phyloP scores from a whole-genome alignment of 2,888 invertebrate genomes.

The Drosophila gaucha region DNA sequence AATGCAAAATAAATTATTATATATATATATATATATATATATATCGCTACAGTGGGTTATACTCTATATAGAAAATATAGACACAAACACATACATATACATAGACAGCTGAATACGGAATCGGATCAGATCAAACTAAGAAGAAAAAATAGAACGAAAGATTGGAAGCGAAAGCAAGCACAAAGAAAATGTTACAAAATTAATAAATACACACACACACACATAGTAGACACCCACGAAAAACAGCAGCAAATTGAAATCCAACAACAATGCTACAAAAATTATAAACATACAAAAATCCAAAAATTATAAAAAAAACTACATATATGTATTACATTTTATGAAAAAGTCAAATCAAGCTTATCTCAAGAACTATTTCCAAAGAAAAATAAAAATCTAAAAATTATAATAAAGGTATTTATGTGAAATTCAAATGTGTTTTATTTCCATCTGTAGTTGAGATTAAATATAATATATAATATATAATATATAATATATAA shows the following conservation, averaged over 20 bases:
- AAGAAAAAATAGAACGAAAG: neutral
- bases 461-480: neutral
- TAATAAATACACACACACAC: conserved; percentile 8
- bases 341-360: conserved; percentile 79
- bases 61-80: conserved; percentile 16
- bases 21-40: too few species aligned
- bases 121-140: conserved; percentile 22
- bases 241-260: conserved; percentile 15
- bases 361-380: conserved; percentile 81
- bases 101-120: conserved; percentile 19
- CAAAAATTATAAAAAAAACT: conserved; percentile 23
- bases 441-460: conserved; percentile 13
- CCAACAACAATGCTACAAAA: conserved; percentile 19
- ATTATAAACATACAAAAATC: conserved; percentile 19
- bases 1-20: conserved; percentile 11
- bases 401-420: conserved; percentile 79
- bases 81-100: conserved; percentile 2
- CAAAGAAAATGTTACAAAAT: conserved; percentile 39
- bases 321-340: conserved; percentile 78
- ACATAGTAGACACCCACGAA: conserved; percentile 28
- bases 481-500: too few species aligned
- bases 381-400: conserved; percentile 67
- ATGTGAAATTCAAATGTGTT: conserved; percentile 65
- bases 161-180: conserved; percentile 41
- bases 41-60: conserved; percentile 16